Conservation (phyloP, 2,113 vertebrate genomes). For the Panthera uncia region DNA sequence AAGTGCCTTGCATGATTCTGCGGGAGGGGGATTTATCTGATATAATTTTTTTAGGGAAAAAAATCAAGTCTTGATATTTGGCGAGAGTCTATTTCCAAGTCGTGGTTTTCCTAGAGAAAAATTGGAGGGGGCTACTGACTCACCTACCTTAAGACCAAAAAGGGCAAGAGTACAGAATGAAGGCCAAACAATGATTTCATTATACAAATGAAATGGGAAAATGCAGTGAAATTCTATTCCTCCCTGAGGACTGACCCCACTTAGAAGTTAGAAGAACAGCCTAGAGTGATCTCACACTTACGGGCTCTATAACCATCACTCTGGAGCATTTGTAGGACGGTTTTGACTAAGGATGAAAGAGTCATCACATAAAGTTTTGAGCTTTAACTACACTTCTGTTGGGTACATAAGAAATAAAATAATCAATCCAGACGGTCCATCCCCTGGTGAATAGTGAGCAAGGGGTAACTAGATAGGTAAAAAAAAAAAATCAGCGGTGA, state of each 20-base stretch:
- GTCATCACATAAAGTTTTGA: not conserved
- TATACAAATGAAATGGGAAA: slow-evolving; percentile 77
- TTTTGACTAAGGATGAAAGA: slow-evolving; percentile 66
- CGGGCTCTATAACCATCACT: slow-evolving; percentile 48
- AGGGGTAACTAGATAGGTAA: not conserved
- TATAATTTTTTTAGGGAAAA: not conserved
- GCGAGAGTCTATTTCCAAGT: not conserved
- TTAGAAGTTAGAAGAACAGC: slow-evolving; percentile 70
- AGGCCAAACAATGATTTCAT: slow-evolving; percentile 78
- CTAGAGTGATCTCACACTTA: slow-evolving; percentile 68
- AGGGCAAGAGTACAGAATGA: slow-evolving; percentile 55
- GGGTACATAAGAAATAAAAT: not conserved
- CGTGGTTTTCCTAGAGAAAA: slow-evolving; percentile 33
- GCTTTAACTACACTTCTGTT: slow-evolving; percentile 38
- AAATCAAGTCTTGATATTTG: not conserved
- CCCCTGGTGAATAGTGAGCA: not conserved
- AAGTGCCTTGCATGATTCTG: not conserved
- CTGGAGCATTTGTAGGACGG: not conserved
- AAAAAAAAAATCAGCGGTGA: not conserved
- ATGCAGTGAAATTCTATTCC: slow-evolving; percentile 74
- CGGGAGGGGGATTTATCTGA: not conserved
- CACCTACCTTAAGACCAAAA: slow-evolving; percentile 66
- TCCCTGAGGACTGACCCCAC: slow-evolving; percentile 76
- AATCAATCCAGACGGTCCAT: not conserved
- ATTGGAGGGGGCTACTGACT: not conserved